These are phyloP conservation scores for Tetrapedia diversipes DNA, from an alignment of 2,888 invertebrate species.

Conservation along the genomic window DNA sequence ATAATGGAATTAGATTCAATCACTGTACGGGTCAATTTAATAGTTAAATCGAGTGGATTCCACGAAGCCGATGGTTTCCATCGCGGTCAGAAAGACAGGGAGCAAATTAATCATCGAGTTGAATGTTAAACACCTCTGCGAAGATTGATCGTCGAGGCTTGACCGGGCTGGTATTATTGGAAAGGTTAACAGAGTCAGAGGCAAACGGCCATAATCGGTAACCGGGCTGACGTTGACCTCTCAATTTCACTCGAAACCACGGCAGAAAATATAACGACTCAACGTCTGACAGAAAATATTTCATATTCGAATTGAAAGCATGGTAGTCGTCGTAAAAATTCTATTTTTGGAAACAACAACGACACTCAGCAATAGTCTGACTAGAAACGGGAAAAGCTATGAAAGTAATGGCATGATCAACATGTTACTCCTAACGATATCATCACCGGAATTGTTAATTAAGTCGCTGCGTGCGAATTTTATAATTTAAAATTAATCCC, in stretches of 20 bases:
- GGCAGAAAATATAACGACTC: too few species aligned
- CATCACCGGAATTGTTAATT: too few species aligned
- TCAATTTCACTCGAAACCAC: conserved; percentile 17
- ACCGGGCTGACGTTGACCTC: conserved; percentile 38
- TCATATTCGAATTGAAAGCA: too few species aligned
- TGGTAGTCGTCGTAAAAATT: too few species aligned
- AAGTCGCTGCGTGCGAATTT: too few species aligned
- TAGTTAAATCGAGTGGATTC: conserved; percentile 27
- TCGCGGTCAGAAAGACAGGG: background rate
- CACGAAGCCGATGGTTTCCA: conserved; percentile 23
- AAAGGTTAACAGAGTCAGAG: conserved; percentile 46
- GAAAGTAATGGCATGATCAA: too few species aligned
- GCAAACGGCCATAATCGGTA: conserved; percentile 46
- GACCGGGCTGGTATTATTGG: conserved; percentile 9
- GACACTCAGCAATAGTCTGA: too few species aligned
- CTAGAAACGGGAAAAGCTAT: too few species aligned
- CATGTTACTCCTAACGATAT: too few species aligned
- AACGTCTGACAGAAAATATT: too few species aligned
- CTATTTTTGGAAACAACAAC: too few species aligned
- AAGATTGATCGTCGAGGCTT: conserved; percentile 26
- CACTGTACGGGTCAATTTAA: conserved; percentile 16
- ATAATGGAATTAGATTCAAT: conserved; percentile 35
- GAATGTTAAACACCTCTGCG: conserved; percentile 16
- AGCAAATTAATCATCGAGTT: conserved; percentile 1
- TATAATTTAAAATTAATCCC: too few species aligned